phyloP scores from a whole-genome alignment of 2,113 vertebrate species.

The Bettongia penicillata region DNA sequence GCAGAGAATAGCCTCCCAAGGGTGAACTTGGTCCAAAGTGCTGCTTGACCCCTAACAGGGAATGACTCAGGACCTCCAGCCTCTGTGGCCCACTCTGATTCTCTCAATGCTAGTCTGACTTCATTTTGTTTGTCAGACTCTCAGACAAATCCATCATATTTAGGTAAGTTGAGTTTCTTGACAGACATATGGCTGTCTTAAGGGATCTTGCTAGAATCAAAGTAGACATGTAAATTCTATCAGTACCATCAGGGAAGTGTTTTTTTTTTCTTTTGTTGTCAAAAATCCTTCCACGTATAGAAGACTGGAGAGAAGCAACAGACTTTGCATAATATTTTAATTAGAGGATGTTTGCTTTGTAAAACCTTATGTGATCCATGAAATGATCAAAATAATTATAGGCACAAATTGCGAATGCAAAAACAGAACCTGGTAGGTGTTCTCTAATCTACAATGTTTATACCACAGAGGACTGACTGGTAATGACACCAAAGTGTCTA shows the following conservation, averaged over 20 bases:
- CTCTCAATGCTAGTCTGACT: not conserved
- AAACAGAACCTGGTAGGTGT: not conserved
- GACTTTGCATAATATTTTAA: constrained; percentile 65
- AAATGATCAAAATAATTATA: constrained; percentile 63
- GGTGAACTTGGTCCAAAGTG: not conserved
- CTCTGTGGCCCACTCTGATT: not conserved
- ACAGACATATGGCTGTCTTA: not conserved
- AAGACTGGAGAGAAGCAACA: constrained; percentile 14
- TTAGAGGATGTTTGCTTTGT: constrained; percentile 60
- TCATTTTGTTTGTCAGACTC: not conserved
- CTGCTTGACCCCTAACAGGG: not conserved
- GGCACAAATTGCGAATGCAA: constrained; percentile 43
- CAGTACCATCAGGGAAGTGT: not conserved
- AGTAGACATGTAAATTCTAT: not conserved
- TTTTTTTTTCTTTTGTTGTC: not conserved
- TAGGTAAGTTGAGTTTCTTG: constrained; percentile 4
- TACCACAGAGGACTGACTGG: constrained; percentile 16
- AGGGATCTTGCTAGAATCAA: not conserved
- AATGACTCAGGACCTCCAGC: not conserved
- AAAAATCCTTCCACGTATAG: not conserved
- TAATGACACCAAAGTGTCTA: not conserved
- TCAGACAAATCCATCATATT: not conserved
- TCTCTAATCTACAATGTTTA: not conserved
- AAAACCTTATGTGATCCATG: constrained; percentile 56
- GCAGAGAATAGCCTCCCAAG: not conserved